Percentiles rank a stretch among this genome's conserved stretches.
These are phyloP conservation scores for Orientallactaga sibirica DNA, from an alignment of 2,797 vertebrate species.

Conservation along the genomic window DNA sequence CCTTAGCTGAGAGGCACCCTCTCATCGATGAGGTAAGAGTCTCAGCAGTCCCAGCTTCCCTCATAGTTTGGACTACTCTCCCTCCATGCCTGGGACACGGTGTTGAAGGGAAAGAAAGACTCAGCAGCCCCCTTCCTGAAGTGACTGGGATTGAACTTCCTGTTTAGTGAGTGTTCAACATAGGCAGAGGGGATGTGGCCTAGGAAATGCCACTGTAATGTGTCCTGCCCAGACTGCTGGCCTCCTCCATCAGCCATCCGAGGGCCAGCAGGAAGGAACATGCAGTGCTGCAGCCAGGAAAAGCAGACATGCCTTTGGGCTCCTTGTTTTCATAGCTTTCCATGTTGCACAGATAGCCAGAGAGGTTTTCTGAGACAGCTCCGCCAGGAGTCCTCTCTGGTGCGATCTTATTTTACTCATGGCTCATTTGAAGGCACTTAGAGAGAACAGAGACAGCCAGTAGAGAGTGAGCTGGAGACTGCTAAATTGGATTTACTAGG, in stretches of 20 bases:
- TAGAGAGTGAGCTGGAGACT: conserved; percentile 31
- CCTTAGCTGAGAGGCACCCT: conserved; percentile 89
- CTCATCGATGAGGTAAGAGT: conserved; percentile 93
- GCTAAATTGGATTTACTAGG: conserved; percentile 67
- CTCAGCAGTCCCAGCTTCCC: neutral
- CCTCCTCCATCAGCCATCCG: neutral
- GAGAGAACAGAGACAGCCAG: conserved; percentile 44
- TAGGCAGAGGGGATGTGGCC: neutral
- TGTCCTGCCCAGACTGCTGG: neutral
- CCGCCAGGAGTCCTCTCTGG: neutral
- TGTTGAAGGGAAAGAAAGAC: neutral
- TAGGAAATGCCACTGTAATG: neutral
- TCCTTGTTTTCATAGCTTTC: neutral
- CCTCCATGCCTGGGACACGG: neutral
- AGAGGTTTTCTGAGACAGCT: neutral
- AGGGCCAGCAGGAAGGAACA: neutral
- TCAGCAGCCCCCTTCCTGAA: neutral
- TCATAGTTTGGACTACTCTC: neutral
- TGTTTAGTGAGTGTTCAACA: neutral
- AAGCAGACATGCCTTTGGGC: neutral
- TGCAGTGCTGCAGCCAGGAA: neutral
- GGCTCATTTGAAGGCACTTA: conserved; percentile 56
- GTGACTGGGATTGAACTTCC: neutral
- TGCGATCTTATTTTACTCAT: conserved; percentile 52
- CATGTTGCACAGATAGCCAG: neutral